These are phyloP conservation scores for Sebastes hopkinsi DNA, from an alignment of 2,797 vertebrate genomes.

Conservation along the genomic window DNA sequence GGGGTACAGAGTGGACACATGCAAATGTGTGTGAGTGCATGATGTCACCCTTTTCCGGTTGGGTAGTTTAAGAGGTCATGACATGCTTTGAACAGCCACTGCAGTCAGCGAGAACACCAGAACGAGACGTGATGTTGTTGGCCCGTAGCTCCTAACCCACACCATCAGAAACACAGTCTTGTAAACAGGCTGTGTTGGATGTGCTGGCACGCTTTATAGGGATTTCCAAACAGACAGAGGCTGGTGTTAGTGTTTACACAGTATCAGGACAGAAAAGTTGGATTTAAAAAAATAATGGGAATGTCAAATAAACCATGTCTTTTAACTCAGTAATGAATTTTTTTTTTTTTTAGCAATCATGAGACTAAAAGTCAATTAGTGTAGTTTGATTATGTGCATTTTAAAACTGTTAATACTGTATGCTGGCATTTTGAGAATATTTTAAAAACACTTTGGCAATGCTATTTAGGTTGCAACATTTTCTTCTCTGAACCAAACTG, in stretches of 20 bases:
- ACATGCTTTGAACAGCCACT: constrained; percentile 33
- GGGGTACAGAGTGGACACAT: background rate
- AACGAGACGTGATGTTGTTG: constrained; percentile 15
- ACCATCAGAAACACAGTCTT: background rate
- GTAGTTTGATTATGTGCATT: background rate
- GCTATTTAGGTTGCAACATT: background rate
- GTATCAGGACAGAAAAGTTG: background rate
- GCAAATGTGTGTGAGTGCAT: constrained; percentile 16
- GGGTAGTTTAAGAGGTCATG: constrained; percentile 67
- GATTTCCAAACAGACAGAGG: background rate
- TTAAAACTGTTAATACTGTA: background rate
- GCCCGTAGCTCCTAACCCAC: constrained; percentile 13
- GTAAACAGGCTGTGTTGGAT: constrained; percentile 23
- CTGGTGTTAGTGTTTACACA: background rate
- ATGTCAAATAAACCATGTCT: background rate
- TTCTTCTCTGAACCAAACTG: background rate
- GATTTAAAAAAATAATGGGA: background rate
- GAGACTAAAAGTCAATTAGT: background rate
- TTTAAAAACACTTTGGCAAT: background rate
- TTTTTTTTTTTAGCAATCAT: background rate
- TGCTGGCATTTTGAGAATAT: background rate
- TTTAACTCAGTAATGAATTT: background rate
- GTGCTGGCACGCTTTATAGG: background rate
- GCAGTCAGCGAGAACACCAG: constrained; percentile 25
- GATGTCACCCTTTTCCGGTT: constrained; percentile 67